These are phyloP conservation scores for Ennomos quercinarius DNA, from an alignment of 2,888 invertebrate species.

Conservation along the genomic window DNA sequence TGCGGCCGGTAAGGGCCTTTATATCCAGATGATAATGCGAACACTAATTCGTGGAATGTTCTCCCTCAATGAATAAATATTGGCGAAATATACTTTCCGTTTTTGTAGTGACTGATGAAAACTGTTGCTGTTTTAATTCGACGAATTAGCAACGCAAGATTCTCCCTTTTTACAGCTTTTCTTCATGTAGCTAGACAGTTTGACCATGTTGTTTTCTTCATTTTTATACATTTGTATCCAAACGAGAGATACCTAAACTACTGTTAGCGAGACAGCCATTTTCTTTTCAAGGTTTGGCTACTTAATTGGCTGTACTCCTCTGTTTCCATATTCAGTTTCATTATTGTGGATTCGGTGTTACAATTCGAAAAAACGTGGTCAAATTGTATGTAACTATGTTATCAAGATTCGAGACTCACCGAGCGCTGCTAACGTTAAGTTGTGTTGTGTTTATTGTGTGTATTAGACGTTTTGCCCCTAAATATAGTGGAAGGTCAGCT, in stretches of 20 bases:
- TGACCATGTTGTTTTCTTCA: slow-evolving; percentile 13
- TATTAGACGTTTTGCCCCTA: slow-evolving; percentile 22
- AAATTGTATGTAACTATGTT: slow-evolving; percentile 7
- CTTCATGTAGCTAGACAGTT: neutral
- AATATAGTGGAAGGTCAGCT: slow-evolving; percentile 19
- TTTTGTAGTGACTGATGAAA: too few species aligned
- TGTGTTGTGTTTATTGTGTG: slow-evolving; percentile 20
- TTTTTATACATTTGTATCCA: neutral
- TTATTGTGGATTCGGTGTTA: too few species aligned
- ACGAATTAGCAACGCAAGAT: slow-evolving; percentile 8
- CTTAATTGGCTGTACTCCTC: too few species aligned
- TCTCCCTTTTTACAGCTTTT: slow-evolving; percentile 1
- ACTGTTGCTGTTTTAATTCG: neutral
- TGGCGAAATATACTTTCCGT: too few species aligned
- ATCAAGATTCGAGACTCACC: slow-evolving; percentile 1
- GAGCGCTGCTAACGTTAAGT: slow-evolving; percentile 8
- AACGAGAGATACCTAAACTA: too few species aligned
- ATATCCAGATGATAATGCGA: neutral
- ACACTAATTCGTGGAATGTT: slow-evolving; percentile 9
- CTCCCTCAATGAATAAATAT: too few species aligned
- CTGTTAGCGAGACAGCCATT: too few species aligned
- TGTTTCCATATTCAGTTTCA: too few species aligned
- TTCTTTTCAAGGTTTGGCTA: too few species aligned
- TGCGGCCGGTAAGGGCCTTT: slow-evolving; percentile 68
- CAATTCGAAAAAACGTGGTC: slow-evolving; percentile 8